These are phyloP conservation scores for Eulemur rufifrons DNA, from an alignment of 2,113 vertebrate species.

Conservation along the genomic window DNA sequence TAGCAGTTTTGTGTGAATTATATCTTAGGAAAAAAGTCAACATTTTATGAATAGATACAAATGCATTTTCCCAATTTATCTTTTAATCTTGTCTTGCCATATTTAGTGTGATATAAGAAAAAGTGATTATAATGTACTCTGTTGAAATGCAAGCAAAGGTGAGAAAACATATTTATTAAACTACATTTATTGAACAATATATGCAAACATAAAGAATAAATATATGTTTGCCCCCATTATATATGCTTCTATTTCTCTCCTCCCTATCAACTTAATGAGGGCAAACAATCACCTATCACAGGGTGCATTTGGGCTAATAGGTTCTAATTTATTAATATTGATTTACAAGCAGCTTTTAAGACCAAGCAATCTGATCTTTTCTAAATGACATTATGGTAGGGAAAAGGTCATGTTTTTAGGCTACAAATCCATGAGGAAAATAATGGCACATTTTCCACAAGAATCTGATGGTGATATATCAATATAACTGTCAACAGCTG, in stretches of 20 bases:
- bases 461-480: neutral
- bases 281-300: neutral
- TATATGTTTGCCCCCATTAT: neutral
- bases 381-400: neutral
- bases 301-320: neutral
- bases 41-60: neutral
- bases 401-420: neutral
- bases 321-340: neutral
- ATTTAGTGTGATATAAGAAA: neutral
- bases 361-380: slow-evolving; percentile 15
- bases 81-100: neutral
- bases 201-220: neutral
- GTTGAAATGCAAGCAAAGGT: neutral
- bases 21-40: neutral
- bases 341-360: slow-evolving; percentile 36
- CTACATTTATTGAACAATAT: neutral
- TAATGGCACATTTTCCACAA: neutral
- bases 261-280: neutral
- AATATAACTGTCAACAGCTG: slow-evolving; percentile 47
- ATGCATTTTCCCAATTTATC: neutral
- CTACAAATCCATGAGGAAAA: neutral
- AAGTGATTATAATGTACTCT: neutral
- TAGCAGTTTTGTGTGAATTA: neutral
- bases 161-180: slow-evolving; percentile 3
- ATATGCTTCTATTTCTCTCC: neutral